Conservation (phyloP, 2,113 vertebrate species). For the Mustela lutreola region DNA sequence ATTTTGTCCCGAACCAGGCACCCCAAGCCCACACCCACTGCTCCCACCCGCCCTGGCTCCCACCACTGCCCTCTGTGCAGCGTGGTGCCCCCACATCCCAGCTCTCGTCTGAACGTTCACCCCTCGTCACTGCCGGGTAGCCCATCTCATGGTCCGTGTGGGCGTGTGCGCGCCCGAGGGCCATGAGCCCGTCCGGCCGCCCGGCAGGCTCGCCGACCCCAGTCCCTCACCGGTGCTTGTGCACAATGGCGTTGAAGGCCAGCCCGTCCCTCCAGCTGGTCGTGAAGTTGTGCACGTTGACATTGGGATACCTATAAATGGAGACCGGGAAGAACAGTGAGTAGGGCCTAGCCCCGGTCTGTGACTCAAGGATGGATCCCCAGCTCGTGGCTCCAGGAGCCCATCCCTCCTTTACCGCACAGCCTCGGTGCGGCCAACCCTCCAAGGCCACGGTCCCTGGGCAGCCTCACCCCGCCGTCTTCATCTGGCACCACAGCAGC, state of each 20-base stretch:
- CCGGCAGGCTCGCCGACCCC: not conserved
- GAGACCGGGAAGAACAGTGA: not conserved
- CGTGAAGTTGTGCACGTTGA: constrained; percentile 97
- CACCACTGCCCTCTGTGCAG: not conserved
- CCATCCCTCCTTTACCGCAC: not conserved
- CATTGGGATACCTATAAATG: constrained; percentile 93
- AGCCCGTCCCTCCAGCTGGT: constrained; percentile 97
- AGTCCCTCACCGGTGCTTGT: constrained; percentile 94
- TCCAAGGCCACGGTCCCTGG: not conserved
- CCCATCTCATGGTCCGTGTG: not conserved
- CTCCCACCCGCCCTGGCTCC: not conserved
- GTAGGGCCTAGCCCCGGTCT: not conserved
- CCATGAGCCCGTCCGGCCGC: not conserved
- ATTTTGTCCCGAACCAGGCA: not conserved
- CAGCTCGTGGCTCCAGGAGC: not conserved
- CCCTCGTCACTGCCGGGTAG: not conserved
- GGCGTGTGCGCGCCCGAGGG: rapidly evolving
- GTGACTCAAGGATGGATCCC: not conserved
- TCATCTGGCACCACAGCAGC: constrained; percentile 98
- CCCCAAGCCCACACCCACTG: not conserved
- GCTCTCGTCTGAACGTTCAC: not conserved
- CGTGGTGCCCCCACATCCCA: not conserved
- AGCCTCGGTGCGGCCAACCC: not conserved
- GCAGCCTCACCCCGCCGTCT: constrained; percentile 93
- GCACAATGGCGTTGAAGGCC: constrained; percentile 96